Base-by-base conservation (phyloP, 1,140 invertebrate genomes). In the Watersipora subatra region DNA sequence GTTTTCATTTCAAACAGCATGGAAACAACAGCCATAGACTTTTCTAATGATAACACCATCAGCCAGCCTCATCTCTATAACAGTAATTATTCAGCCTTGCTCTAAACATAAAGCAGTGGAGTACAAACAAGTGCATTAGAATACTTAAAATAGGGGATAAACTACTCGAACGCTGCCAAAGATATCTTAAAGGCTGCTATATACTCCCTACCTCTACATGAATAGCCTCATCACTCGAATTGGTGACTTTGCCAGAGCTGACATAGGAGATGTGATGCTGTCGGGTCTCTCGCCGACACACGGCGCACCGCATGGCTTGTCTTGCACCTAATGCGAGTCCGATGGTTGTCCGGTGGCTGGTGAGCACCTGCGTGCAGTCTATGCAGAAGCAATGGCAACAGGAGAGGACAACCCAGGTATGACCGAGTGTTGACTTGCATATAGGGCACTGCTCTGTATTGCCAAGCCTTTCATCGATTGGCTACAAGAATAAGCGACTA, bases 331-430 rank as follows among this genome's bases (percentile, higher is more conserved):
- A n/a, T n/a, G n/a, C n/a, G n/a, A n/a, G n/a, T 28, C 65, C 67
- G 0, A 68, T 68, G 19, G 73, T 73, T 7, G n/a, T 7, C 7
- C 7, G n/a, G 34, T 46, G 34, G 2, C 78, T 73, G n/a, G 77
- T 65, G 62, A 85, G 70, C 27, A 75, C 73, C 2, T 76, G 72
- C 20, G 87, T 82, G 74, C 87, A 88, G 55, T 83, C 81, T 27
- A 85, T 72, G 72, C 87, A 89, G 71, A 82, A 86, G 67, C 83
- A 85, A 73, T 89, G 87, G 2, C 87, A 87, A 78, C 87, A 89
- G 24, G 79, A 76, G 29, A 89, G 75, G 20, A 88, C 86, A 69
- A 80, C 84, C 87, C 87, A 88, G 77, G 86, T 69, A 22, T 81
- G 71, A 57, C 84, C 83, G 0, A 88, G 72, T 26, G 78, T 69